Percentiles rank a stretch among this genome's conserved stretches.
phyloP scores from a whole-genome alignment of 2,797 vertebrate species.

The Vireo griseus region DNA sequence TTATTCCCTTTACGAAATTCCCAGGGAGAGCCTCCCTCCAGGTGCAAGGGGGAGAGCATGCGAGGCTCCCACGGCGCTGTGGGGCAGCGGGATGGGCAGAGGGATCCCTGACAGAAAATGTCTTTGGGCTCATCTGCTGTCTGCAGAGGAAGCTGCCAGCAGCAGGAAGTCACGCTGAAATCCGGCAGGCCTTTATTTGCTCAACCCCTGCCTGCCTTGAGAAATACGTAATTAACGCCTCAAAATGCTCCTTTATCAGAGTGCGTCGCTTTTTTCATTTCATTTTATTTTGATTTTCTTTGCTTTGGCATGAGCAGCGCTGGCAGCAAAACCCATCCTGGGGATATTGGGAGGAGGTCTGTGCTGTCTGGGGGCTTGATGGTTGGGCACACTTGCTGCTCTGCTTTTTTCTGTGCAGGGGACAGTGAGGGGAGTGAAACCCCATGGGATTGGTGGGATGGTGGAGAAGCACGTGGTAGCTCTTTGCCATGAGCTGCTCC shows the following conservation, averaged over 20 bases:
- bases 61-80: background rate
- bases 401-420: background rate
- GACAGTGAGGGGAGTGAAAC: background rate
- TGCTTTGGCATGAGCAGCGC: background rate
- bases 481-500: background rate
- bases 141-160: constrained; percentile 44
- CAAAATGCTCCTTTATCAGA: background rate
- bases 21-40: background rate
- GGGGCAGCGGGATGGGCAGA: background rate
- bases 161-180: constrained; percentile 60
- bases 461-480: background rate
- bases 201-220: constrained; percentile 43
- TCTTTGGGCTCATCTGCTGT: constrained; percentile 9
- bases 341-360: background rate
- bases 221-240: constrained; percentile 14
- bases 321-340: rapidly evolving
- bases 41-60: background rate
- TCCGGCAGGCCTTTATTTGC: constrained; percentile 58
- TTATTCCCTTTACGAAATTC: background rate
- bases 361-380: rapidly evolving
- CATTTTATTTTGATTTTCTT: background rate
- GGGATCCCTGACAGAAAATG: constrained; percentile 17
- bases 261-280: rapidly evolving
- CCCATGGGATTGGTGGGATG: background rate
- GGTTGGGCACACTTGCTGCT: rapidly evolving